These are phyloP conservation scores for Bombus breviceps DNA, from an alignment of 1,140 invertebrate genomes.

Conservation along the genomic window DNA sequence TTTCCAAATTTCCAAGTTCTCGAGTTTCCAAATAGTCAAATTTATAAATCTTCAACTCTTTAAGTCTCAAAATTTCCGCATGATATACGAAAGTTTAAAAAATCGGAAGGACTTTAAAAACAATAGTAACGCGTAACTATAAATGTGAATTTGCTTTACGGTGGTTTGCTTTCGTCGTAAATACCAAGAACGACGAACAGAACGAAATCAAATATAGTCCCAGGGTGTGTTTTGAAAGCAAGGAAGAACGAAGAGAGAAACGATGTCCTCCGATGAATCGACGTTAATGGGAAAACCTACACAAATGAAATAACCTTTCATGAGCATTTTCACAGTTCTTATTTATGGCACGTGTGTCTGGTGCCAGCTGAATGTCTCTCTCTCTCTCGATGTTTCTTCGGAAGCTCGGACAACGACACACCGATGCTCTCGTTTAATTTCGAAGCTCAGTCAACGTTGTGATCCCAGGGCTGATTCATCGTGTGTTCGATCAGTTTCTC, in stretches of 20 bases:
- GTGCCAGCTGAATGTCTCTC: not conserved
- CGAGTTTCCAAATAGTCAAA: no score
- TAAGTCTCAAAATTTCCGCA: no score
- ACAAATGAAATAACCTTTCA: not conserved
- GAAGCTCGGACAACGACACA: constrained; percentile 27
- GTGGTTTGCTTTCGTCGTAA: no score
- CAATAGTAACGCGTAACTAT: no score
- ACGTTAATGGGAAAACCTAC: not conserved
- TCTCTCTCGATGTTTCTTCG: constrained; percentile 8
- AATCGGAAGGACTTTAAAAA: no score
- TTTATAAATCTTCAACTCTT: no score
- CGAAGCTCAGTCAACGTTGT: constrained; percentile 19
- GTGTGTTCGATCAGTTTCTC: not conserved
- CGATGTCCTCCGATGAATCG: not conserved
- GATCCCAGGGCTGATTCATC: not conserved
- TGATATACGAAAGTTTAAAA: no score
- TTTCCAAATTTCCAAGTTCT: not conserved
- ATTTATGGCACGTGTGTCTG: not conserved
- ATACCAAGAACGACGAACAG: no score
- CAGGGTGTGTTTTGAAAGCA: not conserved
- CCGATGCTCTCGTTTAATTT: constrained; percentile 18
- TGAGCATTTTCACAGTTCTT: not conserved
- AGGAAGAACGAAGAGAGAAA: not conserved
- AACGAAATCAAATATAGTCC: no score
- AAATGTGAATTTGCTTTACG: no score